phyloP scores from a whole-genome alignment of 2,113 vertebrate species.

The Indicator maculatus region DNA sequence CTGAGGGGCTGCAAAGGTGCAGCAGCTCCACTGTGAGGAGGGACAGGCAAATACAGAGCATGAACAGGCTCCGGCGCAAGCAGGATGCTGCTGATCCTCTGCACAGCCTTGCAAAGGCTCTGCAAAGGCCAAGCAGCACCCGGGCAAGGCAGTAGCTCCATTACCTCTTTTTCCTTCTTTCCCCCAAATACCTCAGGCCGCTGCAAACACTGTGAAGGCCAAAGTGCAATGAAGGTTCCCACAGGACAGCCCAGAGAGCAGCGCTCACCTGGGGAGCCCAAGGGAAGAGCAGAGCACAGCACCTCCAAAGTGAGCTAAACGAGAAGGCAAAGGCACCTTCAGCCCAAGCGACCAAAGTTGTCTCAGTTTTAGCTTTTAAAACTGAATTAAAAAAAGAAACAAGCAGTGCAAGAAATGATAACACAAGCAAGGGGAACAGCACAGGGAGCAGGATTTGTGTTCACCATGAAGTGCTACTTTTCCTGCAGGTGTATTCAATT shows the following conservation, averaged over 20 bases:
- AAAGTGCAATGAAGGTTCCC: not conserved
- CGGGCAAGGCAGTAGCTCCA: not conserved
- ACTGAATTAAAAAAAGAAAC: not conserved
- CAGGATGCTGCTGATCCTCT: not conserved
- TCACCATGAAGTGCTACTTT: not conserved
- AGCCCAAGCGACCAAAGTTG: not conserved
- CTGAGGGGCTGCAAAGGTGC: not conserved
- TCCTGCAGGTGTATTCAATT: not conserved
- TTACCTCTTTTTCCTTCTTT: too few species aligned
- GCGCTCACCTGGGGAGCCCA: not conserved
- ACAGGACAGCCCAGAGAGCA: accelerated
- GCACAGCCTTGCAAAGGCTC: not conserved
- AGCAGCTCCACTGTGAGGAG: accelerated
- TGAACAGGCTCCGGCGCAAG: too few species aligned
- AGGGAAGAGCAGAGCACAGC: not conserved
- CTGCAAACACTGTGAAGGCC: not conserved
- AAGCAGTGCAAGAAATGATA: not conserved
- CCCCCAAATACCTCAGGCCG: not conserved
- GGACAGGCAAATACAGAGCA: not conserved
- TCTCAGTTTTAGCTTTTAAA: not conserved
- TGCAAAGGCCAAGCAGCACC: not conserved
- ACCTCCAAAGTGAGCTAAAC: accelerated
- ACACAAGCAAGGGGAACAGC: not conserved
- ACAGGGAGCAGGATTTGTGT: accelerated
- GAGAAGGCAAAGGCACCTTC: not conserved